phyloP scores from a whole-genome alignment of 2,888 invertebrate species.

The Aleiodes testaceus region DNA sequence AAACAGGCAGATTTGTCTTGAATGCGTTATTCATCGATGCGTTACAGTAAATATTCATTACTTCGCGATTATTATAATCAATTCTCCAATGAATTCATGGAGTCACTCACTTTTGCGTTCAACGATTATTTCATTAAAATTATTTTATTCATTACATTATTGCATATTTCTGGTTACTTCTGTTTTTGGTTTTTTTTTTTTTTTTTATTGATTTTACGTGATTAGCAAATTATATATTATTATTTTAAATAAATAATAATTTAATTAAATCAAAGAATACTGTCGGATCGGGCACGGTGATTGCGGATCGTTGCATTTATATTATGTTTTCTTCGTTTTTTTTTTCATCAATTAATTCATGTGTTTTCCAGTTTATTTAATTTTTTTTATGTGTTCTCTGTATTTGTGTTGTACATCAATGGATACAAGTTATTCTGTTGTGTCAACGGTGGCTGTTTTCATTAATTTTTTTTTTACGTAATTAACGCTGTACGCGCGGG shows the following conservation, averaged over 20 bases:
- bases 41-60: slow-evolving; percentile 52
- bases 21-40: slow-evolving; percentile 47
- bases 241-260: slow-evolving; percentile 12
- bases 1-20: slow-evolving; percentile 26
- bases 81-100: slow-evolving; percentile 20
- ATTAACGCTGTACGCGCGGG: slow-evolving; percentile 40
- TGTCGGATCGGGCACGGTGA: slow-evolving; percentile 51
- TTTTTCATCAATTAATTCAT: slow-evolving; percentile 44
- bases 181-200: not conserved
- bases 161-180: slow-evolving; percentile 26
- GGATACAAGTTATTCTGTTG: slow-evolving; percentile 18
- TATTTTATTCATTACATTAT: slow-evolving; percentile 32
- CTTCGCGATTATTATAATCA: slow-evolving; percentile 44
- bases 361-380: slow-evolving; percentile 27
- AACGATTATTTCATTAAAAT: slow-evolving; percentile 37
- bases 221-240: slow-evolving; percentile 36
- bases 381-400: slow-evolving; percentile 41
- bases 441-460: slow-evolving; percentile 8
- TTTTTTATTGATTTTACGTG: slow-evolving; percentile 41
- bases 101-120: slow-evolving; percentile 43
- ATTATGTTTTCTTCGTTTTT: slow-evolving; percentile 2
- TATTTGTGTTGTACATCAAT: slow-evolving; percentile 34
- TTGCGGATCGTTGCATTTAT: slow-evolving; percentile 49
- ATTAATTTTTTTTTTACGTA: not conserved
- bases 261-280: slow-evolving; percentile 31